phyloP scores from a whole-genome alignment of 2,888 invertebrate genomes.

The Hydropsyche betteni region DNA sequence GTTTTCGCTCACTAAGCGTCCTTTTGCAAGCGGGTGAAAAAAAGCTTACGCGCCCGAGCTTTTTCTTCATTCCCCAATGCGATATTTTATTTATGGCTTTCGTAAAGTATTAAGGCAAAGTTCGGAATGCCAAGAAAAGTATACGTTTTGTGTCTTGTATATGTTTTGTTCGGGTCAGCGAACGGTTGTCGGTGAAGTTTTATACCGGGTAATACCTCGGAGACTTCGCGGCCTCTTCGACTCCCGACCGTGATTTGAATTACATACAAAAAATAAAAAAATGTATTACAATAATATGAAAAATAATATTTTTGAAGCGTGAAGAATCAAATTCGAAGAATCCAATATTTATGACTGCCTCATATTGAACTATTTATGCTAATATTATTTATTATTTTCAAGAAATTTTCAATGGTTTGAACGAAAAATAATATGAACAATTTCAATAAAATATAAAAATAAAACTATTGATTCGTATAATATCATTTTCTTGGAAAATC shows the following conservation, averaged over 20 bases:
- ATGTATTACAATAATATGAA: too few relatives aligned
- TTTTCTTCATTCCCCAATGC: not conserved
- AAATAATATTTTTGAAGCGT: too few relatives aligned
- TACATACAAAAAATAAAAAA: not conserved
- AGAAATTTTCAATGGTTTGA: too few relatives aligned
- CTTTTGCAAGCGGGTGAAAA: not conserved
- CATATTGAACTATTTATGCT: too few relatives aligned
- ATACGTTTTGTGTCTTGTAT: not conserved
- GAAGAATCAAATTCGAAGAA: too few relatives aligned
- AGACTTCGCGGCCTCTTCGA: not conserved
- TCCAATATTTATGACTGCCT: too few relatives aligned
- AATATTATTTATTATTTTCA: too few relatives aligned
- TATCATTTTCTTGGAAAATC: too few relatives aligned
- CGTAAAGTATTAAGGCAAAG: slow-evolving; percentile 10
- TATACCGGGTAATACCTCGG: slow-evolving; percentile 16
- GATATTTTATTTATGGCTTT: slow-evolving; percentile 23
- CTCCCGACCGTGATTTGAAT: slow-evolving; percentile 13
- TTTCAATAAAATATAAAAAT: too few relatives aligned
- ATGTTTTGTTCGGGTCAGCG: not conserved
- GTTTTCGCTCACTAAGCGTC: not conserved
- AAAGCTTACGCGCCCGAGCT: not conserved
- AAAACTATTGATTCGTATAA: too few relatives aligned
- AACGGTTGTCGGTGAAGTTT: slow-evolving; percentile 1
- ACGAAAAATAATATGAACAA: too few relatives aligned
- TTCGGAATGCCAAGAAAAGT: not conserved